Percentiles rank a stretch among this genome's conserved stretches.
Evolutionary conservation across 1,140 invertebrate species (phyloP).

Genomic region (Mercenaria mercenaria): DNA sequence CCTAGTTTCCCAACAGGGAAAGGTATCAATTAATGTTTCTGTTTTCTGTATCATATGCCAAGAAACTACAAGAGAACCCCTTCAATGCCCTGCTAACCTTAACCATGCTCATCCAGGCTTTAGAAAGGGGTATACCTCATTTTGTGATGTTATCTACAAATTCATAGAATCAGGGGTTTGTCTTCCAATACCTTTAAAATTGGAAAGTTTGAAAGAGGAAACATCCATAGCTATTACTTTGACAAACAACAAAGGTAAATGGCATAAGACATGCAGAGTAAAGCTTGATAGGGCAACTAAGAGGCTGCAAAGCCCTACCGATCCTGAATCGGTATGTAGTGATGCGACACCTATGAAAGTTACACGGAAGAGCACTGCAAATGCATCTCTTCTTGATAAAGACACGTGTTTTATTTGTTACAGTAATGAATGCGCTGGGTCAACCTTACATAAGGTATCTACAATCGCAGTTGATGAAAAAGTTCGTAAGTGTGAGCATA

Average conservation of each 20-base stretch:
- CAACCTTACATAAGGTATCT: not conserved
- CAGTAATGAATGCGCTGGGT: not conserved
- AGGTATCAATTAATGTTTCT: no score
- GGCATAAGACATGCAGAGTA: constrained; percentile 17
- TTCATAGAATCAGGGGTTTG: no score
- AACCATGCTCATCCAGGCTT: no score
- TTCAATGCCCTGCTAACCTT: no score
- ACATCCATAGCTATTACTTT: constrained; percentile 46
- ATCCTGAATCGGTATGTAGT: not conserved
- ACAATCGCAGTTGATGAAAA: not conserved
- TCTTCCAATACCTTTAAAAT: no score
- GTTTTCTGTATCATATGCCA: no score
- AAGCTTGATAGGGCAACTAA: not conserved
- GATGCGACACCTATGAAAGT: not conserved
- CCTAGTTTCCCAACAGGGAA: no score
- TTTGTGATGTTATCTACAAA: no score
- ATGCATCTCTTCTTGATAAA: not conserved
- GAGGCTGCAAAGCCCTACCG: not conserved
- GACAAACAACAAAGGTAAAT: constrained; percentile 5
- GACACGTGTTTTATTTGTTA: not conserved
- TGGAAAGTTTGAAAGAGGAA: constrained; percentile 44
- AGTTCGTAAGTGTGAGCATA: not conserved
- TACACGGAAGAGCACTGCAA: not conserved
- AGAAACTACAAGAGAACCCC: no score
- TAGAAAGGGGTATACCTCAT: no score